Percentiles rank a stretch among this genome's conserved stretches.
Conservation (phyloP, 2,888 invertebrate genomes). For the Acleris cristana region DNA sequence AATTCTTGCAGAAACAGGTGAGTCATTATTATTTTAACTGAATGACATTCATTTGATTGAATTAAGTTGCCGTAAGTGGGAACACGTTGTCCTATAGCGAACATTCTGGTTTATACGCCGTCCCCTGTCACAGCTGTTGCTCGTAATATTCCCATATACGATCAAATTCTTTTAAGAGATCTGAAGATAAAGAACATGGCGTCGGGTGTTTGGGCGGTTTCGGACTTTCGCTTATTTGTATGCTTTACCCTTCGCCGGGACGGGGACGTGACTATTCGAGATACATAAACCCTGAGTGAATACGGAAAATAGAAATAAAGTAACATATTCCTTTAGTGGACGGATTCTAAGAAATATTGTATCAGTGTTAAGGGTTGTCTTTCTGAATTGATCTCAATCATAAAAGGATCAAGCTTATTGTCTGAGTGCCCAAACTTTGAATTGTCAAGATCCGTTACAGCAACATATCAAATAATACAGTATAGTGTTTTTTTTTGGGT, state of each 20-base stretch:
- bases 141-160: slow-evolving; percentile 82
- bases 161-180: slow-evolving; percentile 83
- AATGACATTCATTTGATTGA: slow-evolving; percentile 3
- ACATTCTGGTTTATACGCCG: slow-evolving; percentile 75
- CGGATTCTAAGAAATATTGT: slow-evolving; percentile 68
- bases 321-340: slow-evolving; percentile 81
- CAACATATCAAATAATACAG: no score
- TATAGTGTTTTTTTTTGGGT: no score
- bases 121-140: slow-evolving; percentile 81
- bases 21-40: not conserved
- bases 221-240: slow-evolving; percentile 83
- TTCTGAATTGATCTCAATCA: slow-evolving; percentile 24
- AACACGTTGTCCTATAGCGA: slow-evolving; percentile 34
- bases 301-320: slow-evolving; percentile 84
- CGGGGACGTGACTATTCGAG: slow-evolving; percentile 83
- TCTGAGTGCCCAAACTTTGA: no score
- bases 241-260: slow-evolving; percentile 79
- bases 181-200: slow-evolving; percentile 81
- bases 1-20: not conserved
- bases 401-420: not conserved
- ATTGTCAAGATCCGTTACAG: no score
- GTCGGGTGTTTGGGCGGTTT: slow-evolving; percentile 76
- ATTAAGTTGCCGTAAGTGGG: slow-evolving; percentile 3
- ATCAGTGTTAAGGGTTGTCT: slow-evolving; percentile 39
- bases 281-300: slow-evolving; percentile 84